phyloP scores from a whole-genome alignment of 2,888 invertebrate species.

The Pristionchus japonicus region DNA sequence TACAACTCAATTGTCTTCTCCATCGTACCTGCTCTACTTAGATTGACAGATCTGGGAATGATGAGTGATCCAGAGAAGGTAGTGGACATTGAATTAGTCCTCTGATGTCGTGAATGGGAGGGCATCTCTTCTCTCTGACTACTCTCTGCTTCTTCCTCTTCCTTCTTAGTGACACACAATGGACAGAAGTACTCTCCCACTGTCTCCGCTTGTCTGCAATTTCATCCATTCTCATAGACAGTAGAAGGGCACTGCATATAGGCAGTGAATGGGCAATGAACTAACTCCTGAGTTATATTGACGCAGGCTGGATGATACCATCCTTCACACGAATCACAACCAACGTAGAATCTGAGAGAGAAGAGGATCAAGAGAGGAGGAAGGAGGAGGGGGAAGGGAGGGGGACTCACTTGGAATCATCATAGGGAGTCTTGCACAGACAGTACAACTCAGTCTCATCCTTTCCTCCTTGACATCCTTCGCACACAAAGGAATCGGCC shows the following conservation, averaged over 20 bases:
- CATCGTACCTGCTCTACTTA: background rate
- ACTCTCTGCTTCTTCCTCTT: slow-evolving; percentile 47
- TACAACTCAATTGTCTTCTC: background rate
- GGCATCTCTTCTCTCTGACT: background rate
- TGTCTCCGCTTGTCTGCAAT: slow-evolving; percentile 85
- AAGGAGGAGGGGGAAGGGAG: background rate
- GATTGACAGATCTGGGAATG: background rate
- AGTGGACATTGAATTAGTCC: background rate
- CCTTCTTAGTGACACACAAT: slow-evolving; percentile 80
- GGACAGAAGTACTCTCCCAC: slow-evolving; percentile 97
- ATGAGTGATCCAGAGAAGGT: background rate
- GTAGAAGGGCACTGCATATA: background rate
- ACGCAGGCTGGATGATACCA: slow-evolving; percentile 99
- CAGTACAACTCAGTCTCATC: slow-evolving; percentile 89
- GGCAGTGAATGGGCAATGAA: background rate
- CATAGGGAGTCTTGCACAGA: slow-evolving; percentile 94
- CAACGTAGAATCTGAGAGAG: slow-evolving; percentile 91
- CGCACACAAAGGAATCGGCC: background rate
- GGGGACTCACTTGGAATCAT: slow-evolving; percentile 89
- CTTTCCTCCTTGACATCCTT: slow-evolving; percentile 80
- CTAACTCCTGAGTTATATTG: slow-evolving; percentile 79
- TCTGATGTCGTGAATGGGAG: background rate
- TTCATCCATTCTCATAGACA: background rate
- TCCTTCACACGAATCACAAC: slow-evolving; percentile 97
- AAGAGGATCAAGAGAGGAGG: background rate